phyloP scores from a whole-genome alignment of 2,888 invertebrate species.

The Steromphala cineraria region DNA sequence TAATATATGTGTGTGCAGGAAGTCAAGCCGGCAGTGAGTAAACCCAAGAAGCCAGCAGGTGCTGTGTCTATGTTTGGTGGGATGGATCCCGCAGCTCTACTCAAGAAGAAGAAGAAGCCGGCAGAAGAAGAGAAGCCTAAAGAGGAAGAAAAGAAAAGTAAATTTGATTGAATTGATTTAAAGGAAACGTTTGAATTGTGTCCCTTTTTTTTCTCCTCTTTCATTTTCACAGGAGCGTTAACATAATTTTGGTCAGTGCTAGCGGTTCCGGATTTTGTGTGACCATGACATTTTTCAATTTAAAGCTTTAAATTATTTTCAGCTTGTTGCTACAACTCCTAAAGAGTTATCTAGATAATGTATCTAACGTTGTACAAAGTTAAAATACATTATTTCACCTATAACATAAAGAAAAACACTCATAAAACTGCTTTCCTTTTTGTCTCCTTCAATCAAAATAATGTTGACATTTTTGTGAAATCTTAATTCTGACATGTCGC shows the following conservation, averaged over 20 bases:
- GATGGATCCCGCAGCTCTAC: conserved; percentile 50
- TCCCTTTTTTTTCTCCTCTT: not conserved
- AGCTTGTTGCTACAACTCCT: too few relatives aligned
- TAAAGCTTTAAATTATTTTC: too few relatives aligned
- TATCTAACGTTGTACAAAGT: too few relatives aligned
- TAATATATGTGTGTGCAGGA: not conserved
- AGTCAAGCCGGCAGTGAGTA: conserved; percentile 25
- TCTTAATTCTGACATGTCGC: not conserved
- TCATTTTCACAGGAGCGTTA: too few relatives aligned
- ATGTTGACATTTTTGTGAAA: not conserved
- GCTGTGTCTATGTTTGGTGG: conserved; percentile 71
- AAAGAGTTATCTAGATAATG: too few relatives aligned
- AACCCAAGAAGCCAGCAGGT: conserved; percentile 60
- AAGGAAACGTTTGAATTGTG: not conserved
- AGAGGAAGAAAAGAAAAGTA: not conserved
- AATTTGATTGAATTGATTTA: not conserved
- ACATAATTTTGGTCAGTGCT: too few relatives aligned
- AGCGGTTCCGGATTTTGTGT: too few relatives aligned
- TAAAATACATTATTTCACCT: too few relatives aligned
- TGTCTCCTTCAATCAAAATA: too few relatives aligned
- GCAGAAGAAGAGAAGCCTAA: not conserved
- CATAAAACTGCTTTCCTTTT: too few relatives aligned
- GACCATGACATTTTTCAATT: too few relatives aligned
- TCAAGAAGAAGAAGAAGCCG: conserved; percentile 46
- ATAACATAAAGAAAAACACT: too few relatives aligned